Percentiles rank a stretch among this genome's conserved stretches.
These are phyloP conservation scores for Ochropleura plecta DNA, from an alignment of 2,888 invertebrate genomes.

Conservation along the genomic window DNA sequence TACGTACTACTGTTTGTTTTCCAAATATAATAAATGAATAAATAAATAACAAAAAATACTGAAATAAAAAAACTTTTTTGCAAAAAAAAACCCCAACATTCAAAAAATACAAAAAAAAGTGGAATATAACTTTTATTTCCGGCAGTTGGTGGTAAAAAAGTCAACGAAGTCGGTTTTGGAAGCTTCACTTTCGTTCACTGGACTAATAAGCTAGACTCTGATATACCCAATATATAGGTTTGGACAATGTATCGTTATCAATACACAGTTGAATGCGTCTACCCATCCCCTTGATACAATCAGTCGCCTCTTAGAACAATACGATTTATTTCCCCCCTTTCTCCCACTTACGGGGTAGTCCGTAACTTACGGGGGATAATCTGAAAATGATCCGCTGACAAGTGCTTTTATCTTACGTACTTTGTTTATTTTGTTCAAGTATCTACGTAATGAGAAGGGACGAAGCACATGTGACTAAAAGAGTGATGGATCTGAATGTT, in stretches of 20 bases:
- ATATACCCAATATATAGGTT: constrained; percentile 23
- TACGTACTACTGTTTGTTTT: too few species aligned
- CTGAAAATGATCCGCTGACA: constrained; percentile 36
- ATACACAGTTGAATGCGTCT: constrained; percentile 49
- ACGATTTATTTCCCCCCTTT: constrained; percentile 41
- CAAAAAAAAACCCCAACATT: too few species aligned
- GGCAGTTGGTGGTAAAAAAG: too few species aligned
- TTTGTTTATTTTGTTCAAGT: background rate
- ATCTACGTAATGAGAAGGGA: too few species aligned
- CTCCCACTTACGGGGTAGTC: constrained; percentile 12
- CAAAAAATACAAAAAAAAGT: too few species aligned
- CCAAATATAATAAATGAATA: too few species aligned
- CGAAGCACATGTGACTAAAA: too few species aligned
- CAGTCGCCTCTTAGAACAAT: constrained; percentile 48
- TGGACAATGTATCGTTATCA: constrained; percentile 50
- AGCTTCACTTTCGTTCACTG: background rate
- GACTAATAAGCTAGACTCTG: background rate
- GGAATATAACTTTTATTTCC: too few species aligned
- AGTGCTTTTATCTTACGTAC: constrained; percentile 10
- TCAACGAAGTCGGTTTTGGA: background rate
- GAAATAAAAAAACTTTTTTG: too few species aligned
- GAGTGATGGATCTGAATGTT: too few species aligned
- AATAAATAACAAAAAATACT: too few species aligned
- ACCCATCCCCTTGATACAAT: constrained; percentile 45
- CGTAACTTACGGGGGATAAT: constrained; percentile 42